Evolutionary conservation across 1,140 invertebrate species (phyloP).

Genomic region (Batillaria attramentaria): DNA sequence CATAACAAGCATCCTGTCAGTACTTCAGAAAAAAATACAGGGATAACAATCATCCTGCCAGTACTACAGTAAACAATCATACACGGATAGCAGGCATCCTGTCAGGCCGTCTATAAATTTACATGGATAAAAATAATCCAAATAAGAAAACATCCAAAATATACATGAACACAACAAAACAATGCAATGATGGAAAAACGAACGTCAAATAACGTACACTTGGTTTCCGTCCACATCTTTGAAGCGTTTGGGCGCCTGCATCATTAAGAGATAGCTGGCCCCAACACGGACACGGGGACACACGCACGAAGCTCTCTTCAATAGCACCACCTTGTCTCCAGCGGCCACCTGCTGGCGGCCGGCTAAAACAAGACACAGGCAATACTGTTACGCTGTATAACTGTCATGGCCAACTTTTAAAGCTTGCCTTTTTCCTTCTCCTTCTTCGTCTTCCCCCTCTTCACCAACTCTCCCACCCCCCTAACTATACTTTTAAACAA

Average conservation of each 20-base stretch:
- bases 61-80: too few species aligned
- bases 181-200: not conserved
- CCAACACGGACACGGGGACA: conserved; percentile 33
- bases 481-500: too few species aligned
- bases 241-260: conserved; percentile 40
- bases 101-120: not conserved
- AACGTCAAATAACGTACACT: conserved; percentile 40
- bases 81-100: too few species aligned
- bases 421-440: too few species aligned
- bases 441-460: too few species aligned
- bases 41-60: too few species aligned
- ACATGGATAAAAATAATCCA: not conserved
- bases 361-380: too few species aligned
- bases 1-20: too few species aligned
- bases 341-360: conserved; percentile 33
- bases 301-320: conserved; percentile 48
- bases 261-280: conserved; percentile 40
- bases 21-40: too few species aligned
- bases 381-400: too few species aligned
- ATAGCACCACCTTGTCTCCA: conserved; percentile 42
- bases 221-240: conserved; percentile 44
- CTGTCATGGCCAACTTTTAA: too few species aligned
- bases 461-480: too few species aligned
- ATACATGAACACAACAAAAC: not conserved
- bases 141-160: not conserved